phyloP scores from a whole-genome alignment of 2,888 invertebrate species.

The Scrobipalpa costella region DNA sequence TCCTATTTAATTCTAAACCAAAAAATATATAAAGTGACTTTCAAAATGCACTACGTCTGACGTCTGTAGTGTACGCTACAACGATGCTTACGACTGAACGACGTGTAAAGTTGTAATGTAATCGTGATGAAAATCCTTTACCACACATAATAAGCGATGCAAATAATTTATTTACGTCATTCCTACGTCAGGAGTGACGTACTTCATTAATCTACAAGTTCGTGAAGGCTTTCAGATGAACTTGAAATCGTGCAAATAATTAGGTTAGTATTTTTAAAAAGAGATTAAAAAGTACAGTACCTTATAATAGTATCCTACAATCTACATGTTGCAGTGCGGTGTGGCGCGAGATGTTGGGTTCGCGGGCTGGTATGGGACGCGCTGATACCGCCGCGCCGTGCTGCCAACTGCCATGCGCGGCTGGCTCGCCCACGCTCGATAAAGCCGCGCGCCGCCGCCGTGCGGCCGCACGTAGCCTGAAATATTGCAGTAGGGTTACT shows the following conservation, averaged over 20 bases:
- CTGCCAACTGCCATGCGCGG: slow-evolving; percentile 55
- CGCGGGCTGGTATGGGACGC: slow-evolving; percentile 31
- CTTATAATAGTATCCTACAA: slow-evolving; percentile 18
- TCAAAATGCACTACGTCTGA: background rate
- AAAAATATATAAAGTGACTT: background rate
- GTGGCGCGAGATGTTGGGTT: background rate
- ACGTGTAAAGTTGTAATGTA: background rate
- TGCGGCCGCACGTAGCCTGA: slow-evolving; percentile 19
- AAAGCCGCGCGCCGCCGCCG: slow-evolving; percentile 45
- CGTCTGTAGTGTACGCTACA: background rate
- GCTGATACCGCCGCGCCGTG: slow-evolving; percentile 25
- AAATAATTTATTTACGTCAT: slow-evolving; percentile 17
- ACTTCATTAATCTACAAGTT: background rate
- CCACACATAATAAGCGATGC: background rate
- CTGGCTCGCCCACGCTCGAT: slow-evolving; percentile 76
- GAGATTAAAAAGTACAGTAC: background rate
- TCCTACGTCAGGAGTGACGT: slow-evolving; percentile 19
- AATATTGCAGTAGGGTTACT: slow-evolving; percentile 5
- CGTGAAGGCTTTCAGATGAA: background rate
- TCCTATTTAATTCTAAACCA: background rate
- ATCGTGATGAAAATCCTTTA: slow-evolving; percentile 9
- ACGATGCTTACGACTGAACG: background rate
- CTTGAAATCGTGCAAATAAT: background rate
- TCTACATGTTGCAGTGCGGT: background rate
- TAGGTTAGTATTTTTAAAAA: background rate